Base-by-base conservation (phyloP, 2,113 vertebrate genomes). In the Toxotes jaculatrix region DNA sequence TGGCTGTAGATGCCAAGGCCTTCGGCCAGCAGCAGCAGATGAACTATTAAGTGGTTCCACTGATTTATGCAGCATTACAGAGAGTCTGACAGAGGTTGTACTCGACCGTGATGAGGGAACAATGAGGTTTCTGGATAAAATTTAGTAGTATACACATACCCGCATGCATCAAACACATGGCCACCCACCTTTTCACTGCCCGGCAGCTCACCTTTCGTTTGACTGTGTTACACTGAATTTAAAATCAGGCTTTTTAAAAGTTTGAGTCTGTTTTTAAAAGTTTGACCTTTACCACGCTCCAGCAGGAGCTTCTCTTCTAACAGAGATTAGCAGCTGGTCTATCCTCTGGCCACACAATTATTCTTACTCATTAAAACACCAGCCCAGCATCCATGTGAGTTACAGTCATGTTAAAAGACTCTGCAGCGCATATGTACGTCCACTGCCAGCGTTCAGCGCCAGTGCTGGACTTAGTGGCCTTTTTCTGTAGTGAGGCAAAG, bases 11-110 rank as follows among this genome's bases (percentile, higher is more conserved):
- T 75, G 85, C 79, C 86, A 80, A 81, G 31, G 57, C 45, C 42
- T 73, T 61, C 38, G 43, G 67, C 82, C 71, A 82, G 51, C 68
- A 68, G 79, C 69, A 74, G 31, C 76, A 80, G 79, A 85, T 84
- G 78, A 84, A 89, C 77, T 86, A 86, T 84, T 65, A 85, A 87
- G 83, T 63, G 79, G 66, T 85, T 89, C 38, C 51, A 61, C 79
- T 85, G 86, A 91, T 88, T 84, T 88, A 91, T 91, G 86, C 87
- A 31, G 65, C 59, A 57, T 73, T 85, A 60, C 71, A 63, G 60
- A 78, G 82, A 84, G 77, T 80, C 85, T 87, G 86, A 92, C 87
- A 69, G 66, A 74, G 34, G 70, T 59, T 80, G 31, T 69, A 34
- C 71, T 84, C 57, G 12, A 70, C 49, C 73, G 23, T 56, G 64